Conservation (phyloP, 2,113 vertebrate genomes). For the Emydura subglobosa region DNA sequence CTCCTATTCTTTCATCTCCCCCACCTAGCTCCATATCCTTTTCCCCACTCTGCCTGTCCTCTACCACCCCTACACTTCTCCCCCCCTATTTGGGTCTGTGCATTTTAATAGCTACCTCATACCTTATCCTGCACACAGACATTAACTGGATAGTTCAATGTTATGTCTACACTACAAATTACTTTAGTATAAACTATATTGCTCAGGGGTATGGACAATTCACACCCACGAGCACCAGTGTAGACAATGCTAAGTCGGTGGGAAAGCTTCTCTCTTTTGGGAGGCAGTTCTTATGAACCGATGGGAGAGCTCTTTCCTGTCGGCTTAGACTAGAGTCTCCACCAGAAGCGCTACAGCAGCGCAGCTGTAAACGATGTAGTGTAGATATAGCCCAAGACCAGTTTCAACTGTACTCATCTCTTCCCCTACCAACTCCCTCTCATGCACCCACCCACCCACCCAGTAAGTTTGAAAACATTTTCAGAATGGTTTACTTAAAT, state of each 20-base stretch:
- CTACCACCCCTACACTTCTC: not conserved
- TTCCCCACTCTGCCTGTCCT: not conserved
- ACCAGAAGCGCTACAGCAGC: too few relatives aligned
- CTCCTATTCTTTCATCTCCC: not conserved
- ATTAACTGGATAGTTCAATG: too few relatives aligned
- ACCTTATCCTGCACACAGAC: not conserved
- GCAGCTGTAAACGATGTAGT: not conserved
- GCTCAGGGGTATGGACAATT: too few relatives aligned
- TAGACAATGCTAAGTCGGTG: too few relatives aligned
- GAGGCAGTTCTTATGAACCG: too few relatives aligned
- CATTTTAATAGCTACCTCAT: not conserved
- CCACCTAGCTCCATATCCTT: not conserved
- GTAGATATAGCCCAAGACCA: rapidly evolving
- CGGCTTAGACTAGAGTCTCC: too few relatives aligned
- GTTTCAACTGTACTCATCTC: not conserved
- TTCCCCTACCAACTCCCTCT: not conserved
- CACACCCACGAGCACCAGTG: too few relatives aligned
- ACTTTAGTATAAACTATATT: too few relatives aligned
- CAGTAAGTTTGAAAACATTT: not conserved
- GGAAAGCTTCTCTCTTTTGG: too few relatives aligned
- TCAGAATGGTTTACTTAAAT: not conserved
- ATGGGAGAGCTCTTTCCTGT: too few relatives aligned
- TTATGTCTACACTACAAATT: too few relatives aligned
- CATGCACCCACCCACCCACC: not conserved
- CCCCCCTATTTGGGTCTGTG: not conserved